Percentiles rank a stretch among this genome's conserved stretches.
Conservation (phyloP, 2,113 vertebrate genomes). For the Alexandromys fortis region DNA sequence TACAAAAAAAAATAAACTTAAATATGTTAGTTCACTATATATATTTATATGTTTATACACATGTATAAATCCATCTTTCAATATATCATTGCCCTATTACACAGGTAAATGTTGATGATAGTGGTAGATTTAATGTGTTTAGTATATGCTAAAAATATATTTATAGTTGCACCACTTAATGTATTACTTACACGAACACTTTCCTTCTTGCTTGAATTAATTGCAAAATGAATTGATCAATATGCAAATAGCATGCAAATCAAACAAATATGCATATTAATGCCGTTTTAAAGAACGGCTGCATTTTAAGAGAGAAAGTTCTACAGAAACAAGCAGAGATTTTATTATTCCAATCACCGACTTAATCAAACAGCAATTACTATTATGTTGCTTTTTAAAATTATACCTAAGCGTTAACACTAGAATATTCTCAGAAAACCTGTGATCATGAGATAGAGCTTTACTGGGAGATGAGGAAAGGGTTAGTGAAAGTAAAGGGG, state of each 20-base stretch:
- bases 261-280: slow-evolving; percentile 66
- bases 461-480: neutral
- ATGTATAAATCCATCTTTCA: neutral
- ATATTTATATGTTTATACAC: neutral
- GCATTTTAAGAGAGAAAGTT: slow-evolving; percentile 67
- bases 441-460: neutral
- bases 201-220: slow-evolving; percentile 67
- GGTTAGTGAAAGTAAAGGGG: slow-evolving; percentile 10
- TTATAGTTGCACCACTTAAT: slow-evolving; percentile 40
- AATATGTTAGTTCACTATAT: neutral
- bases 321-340: slow-evolving; percentile 57
- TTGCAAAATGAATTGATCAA: slow-evolving; percentile 63
- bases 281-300: slow-evolving; percentile 57
- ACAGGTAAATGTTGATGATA: neutral
- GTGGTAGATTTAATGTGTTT: neutral
- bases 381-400: slow-evolving; percentile 58
- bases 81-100: neutral
- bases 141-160: neutral
- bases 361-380: slow-evolving; percentile 71
- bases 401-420: slow-evolving; percentile 29
- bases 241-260: slow-evolving; percentile 74
- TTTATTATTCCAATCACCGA: slow-evolving; percentile 75
- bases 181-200: slow-evolving; percentile 57
- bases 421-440: slow-evolving; percentile 43
- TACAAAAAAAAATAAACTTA: neutral